Evolutionary conservation across 2,797 vertebrate species (phyloP).

Genomic region (Myripristis jacobus): DNA sequence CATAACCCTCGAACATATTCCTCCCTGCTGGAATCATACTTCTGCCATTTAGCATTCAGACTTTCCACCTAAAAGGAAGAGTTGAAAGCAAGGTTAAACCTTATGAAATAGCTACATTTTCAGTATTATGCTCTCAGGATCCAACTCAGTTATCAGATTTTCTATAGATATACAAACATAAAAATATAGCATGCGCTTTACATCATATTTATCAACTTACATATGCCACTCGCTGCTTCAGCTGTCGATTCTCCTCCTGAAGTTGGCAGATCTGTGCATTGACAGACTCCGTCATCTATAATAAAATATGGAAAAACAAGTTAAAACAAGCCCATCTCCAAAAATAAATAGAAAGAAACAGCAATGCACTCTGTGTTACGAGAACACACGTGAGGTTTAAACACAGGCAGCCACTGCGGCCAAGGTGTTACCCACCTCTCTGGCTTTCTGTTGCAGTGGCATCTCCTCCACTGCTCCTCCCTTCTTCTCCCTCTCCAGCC

Average conservation of each 20-base stretch:
- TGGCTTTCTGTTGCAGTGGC: constrained; percentile 52
- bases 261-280: constrained; percentile 80
- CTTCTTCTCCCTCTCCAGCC: constrained; percentile 84
- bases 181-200: neutral
- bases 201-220: constrained; percentile 83
- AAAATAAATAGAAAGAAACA: neutral
- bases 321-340: neutral
- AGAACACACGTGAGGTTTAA: too few relatives aligned
- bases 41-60: constrained; percentile 95
- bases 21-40: constrained; percentile 91
- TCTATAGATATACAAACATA: too few relatives aligned
- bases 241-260: constrained; percentile 88
- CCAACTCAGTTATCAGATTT: too few relatives aligned
- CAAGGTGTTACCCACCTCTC: constrained; percentile 77
- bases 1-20: constrained; percentile 89
- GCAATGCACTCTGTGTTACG: neutral
- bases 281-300: constrained; percentile 69
- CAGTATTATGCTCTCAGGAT: neutral
- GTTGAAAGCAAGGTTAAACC: neutral
- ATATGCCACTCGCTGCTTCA: constrained; percentile 89
- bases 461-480: constrained; percentile 45
- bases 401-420: too few relatives aligned
- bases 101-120: neutral
- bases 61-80: constrained; percentile 86
- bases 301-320: constrained; percentile 27